Percentiles rank a stretch among this genome's conserved stretches.
Evolutionary conservation across 35 echinoderm and acorn worm genomes (phyloP).

Genomic region (Holothuria glaberrima): DNA sequence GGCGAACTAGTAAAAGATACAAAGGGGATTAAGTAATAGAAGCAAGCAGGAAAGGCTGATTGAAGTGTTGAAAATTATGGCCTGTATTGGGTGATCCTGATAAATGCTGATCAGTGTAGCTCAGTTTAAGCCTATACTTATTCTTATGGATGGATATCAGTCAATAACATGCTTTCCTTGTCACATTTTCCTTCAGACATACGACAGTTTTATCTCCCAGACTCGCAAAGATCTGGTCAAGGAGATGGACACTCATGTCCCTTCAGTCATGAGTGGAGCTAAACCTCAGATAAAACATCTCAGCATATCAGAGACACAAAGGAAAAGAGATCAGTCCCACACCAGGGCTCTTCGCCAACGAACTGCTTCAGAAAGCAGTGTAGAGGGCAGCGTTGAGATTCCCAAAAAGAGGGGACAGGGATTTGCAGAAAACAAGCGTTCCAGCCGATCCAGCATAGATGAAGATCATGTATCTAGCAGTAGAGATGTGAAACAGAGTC

Average conservation of each 20-base stretch:
- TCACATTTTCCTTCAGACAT: slow-evolving; percentile 45
- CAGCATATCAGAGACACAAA: slow-evolving; percentile 72
- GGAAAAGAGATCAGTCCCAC: slow-evolving; percentile 76
- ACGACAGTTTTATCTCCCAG: slow-evolving; percentile 89
- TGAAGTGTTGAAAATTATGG: too few species aligned
- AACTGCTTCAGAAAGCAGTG: slow-evolving; percentile 80
- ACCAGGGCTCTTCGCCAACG: slow-evolving; percentile 81
- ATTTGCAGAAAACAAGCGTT: slow-evolving; percentile 60
- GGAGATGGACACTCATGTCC: slow-evolving; percentile 58
- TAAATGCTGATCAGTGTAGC: too few species aligned
- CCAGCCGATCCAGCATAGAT: slow-evolving; percentile 76
- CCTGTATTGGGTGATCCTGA: too few species aligned
- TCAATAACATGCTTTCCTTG: background rate
- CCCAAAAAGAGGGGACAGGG: slow-evolving; percentile 38
- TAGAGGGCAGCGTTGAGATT: slow-evolving; percentile 61
- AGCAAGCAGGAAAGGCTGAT: too few species aligned
- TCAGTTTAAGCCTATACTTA: too few species aligned
- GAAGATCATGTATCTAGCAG: slow-evolving; percentile 52
- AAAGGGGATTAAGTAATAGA: too few species aligned
- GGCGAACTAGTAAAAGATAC: too few species aligned
- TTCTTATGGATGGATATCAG: background rate
- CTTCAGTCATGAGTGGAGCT: slow-evolving; percentile 46
- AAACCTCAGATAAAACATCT: slow-evolving; percentile 98
- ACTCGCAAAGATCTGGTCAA: slow-evolving; percentile 82
- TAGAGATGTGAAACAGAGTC: slow-evolving; percentile 31